phyloP scores from a whole-genome alignment of 92 coral and sea anemone species.

The Diadumene lineata region DNA sequence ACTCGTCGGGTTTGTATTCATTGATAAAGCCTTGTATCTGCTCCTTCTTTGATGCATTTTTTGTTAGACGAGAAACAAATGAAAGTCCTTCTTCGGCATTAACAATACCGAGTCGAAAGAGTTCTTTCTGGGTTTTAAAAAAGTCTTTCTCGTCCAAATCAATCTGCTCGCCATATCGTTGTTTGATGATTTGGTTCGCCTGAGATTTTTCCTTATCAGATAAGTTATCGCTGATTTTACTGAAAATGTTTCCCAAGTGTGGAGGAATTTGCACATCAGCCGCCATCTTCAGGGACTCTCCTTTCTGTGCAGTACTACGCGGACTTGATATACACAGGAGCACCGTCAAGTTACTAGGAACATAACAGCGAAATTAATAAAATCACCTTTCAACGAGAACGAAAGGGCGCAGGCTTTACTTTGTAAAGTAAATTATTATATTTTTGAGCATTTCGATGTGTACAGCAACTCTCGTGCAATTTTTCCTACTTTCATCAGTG shows the following conservation, averaged over 20 bases:
- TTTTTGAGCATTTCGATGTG: too few species aligned
- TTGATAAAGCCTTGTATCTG: slow-evolving; percentile 27
- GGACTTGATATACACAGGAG: too few species aligned
- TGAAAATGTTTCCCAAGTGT: neutral
- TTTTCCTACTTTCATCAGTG: too few species aligned
- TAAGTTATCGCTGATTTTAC: neutral
- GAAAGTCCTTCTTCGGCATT: neutral
- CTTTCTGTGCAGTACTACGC: too few species aligned
- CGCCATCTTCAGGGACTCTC: too few species aligned
- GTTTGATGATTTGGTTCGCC: neutral
- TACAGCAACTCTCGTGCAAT: too few species aligned
- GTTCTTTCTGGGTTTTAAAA: neutral
- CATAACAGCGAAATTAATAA: too few species aligned
- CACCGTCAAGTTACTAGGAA: neutral
- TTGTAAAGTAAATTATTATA: too few species aligned
- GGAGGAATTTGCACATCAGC: slow-evolving; percentile 1
- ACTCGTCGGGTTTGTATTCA: slow-evolving; percentile 17
- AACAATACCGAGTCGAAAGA: slow-evolving; percentile 1
- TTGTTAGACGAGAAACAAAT: slow-evolving; percentile 24
- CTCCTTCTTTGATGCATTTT: slow-evolving; percentile 26
- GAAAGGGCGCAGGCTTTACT: too few species aligned
- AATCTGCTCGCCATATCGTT: neutral
- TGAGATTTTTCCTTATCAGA: neutral
- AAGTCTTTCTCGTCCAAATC: neutral
- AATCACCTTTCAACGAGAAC: too few species aligned